Evolutionary conservation across 1,140 invertebrate genomes (phyloP), one percentile per base, ranked within the genome.

Genomic region (Trichomalopsis sarcophagae): DNA sequence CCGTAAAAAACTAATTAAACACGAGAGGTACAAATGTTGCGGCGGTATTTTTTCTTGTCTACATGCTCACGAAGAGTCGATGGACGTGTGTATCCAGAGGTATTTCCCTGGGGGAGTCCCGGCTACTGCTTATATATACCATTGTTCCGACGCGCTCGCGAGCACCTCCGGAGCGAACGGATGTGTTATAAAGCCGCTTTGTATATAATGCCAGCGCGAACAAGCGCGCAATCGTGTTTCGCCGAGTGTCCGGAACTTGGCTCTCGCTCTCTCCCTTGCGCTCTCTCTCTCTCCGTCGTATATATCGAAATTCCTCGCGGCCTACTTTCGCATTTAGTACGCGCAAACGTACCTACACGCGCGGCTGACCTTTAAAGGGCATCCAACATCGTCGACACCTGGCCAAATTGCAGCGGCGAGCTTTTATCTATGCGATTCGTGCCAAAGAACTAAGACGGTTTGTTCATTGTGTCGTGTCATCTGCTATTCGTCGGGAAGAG

Each of bases 301-400:
- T n/a, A 5, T 44, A 84, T 83, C 55, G 73, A 82, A 85, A 87
- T 88, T 79, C 36, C 40, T 50, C 62, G 13, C 44, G 84, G 50
- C 75, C 83, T 76, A 81, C 47, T 87, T 87, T 79, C 13, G 9
- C 44, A 7, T 62, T 11, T 81, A 73, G 68, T 30, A n/a, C 6
- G 36, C 47, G 47, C 47, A 36, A 62, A 62, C 10, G 36, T n/a
- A 50, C 17, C 21, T 62, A 62, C 21, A 62, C 3, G 23, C 75
- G 23, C 75, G 7, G 74, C 50, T 86, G 88, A 89, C 90, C 89
- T 91, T 91, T 91, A 91, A 90, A 90, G 88, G 88, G 89, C 88
- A 89, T 80, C 86, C 82, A 85, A 86, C 84, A 86, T 84, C 86
- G 86, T 78, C 86, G 87, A 84, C 77, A 81, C 80, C 82, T 75